These are phyloP conservation scores for Punctoribates punctum DNA, from an alignment of 2,888 invertebrate species.

Conservation along the genomic window DNA sequence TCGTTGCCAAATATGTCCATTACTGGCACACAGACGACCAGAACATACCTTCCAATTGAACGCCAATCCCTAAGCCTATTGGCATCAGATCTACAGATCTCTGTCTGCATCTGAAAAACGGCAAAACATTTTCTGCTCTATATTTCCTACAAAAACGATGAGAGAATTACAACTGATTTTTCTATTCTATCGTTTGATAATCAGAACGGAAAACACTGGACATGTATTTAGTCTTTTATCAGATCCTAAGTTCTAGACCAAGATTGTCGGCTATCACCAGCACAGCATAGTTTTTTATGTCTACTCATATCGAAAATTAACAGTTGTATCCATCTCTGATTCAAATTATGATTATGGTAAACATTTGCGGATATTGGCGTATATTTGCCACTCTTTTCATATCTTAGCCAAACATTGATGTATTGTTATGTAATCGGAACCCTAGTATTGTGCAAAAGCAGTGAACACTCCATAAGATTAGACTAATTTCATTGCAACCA, in stretches of 20 bases:
- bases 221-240: background rate
- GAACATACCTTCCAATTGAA: slow-evolving; percentile 13
- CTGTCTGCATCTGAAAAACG: background rate
- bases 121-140: background rate
- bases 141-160: slow-evolving; percentile 7
- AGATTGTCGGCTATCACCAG: no score
- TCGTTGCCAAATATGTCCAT: slow-evolving; percentile 20
- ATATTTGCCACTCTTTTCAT: background rate
- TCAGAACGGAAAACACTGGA: background rate
- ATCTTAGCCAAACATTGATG: background rate
- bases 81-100: background rate
- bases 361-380: background rate
- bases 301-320: no score
- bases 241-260: no score
- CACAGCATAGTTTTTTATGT: no score
- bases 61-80: no score
- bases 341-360: no score
- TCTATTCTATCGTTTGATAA: slow-evolving; percentile 13
- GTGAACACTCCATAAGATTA: slow-evolving; percentile 23
- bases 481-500: background rate
- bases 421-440: background rate
- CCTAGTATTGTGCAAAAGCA: background rate
- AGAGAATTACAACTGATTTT: slow-evolving; percentile 26
- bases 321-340: no score
- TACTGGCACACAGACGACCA: slow-evolving; percentile 3